Base-by-base conservation (phyloP, 2,113 vertebrate genomes). In the Zootoca vivipara region DNA sequence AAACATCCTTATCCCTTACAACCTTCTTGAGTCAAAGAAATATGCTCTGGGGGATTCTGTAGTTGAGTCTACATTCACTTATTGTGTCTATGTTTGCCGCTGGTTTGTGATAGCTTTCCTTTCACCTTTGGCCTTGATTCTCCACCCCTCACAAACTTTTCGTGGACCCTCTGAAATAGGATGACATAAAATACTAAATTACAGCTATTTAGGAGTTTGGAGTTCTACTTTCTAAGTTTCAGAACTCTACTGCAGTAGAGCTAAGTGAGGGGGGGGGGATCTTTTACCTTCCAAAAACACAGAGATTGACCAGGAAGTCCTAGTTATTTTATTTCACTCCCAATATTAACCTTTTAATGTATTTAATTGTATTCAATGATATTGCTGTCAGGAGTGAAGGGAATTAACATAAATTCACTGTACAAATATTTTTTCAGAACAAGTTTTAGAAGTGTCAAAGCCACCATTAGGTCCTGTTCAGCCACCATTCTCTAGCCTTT, bases 1-100 rank as follows among this genome's bases (percentile, higher is more conserved):
- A 74, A 82, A 64, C 56, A 64, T 74, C 26, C 67, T 82, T 82
- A 82, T 74, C 69, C 58, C 67, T 75, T 82, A 69, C 62, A 46
- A 86, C 85, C 74, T 87, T 80, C 65, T 87, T 58, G 64, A 79
- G n/a, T 82, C 79, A 81, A 81, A 81, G 58, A 81, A 81, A 82
- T 82, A 65, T 28, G 33, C 79, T 87, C 65, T 70, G 64, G 46
- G 40, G 78, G 38, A 56, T 70, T 87, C 42, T 30, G 46, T 58
- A 87, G 64, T 77, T 38, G 65, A 87, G 77, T 28, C 33, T 33
- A 80, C 46, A 13, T 70, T 83, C 85, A 70, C 58, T 70, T 78
- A 78, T 78, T 56, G 77, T 82, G 33, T 65, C 33, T 82, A 58
- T 28, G 33, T n/a, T 26, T 26, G 18, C 16, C 40, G 65, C 73